These are phyloP conservation scores for Microtus pennsylvanicus DNA, from an alignment of 2,113 vertebrate species.

Conservation along the genomic window DNA sequence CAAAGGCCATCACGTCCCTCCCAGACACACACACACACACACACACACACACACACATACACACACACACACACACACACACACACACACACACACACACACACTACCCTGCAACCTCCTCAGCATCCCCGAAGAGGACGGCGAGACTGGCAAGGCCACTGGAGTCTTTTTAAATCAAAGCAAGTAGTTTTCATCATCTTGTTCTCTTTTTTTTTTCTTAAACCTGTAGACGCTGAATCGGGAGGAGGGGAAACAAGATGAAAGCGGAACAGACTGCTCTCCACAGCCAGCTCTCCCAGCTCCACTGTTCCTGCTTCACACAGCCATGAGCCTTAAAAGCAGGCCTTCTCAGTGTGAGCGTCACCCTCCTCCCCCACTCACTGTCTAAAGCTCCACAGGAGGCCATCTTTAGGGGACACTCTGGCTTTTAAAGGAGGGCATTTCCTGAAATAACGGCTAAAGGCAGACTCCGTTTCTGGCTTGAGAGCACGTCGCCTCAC, in stretches of 20 bases:
- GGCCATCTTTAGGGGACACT: not conserved
- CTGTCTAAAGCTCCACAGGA: not conserved
- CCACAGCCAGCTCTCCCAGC: not conserved
- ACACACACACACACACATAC: too few species aligned
- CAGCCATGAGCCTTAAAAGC: not conserved
- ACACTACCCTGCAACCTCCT: not conserved
- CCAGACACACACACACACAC: too few species aligned
- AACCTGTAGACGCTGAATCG: not conserved
- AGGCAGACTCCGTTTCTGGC: not conserved
- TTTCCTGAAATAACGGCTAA: not conserved
- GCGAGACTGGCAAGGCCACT: not conserved
- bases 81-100: too few species aligned
- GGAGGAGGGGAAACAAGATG: not conserved
- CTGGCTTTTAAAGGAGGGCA: not conserved
- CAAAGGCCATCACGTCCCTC: not conserved
- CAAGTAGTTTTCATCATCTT: not conserved
- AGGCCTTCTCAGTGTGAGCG: not conserved
- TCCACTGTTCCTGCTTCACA: not conserved
- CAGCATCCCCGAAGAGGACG: not conserved
- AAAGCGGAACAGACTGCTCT: not conserved
- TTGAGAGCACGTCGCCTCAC: not conserved
- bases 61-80: too few species aligned
- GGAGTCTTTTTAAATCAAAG: not conserved
- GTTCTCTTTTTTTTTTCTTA: not conserved
- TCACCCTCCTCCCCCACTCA: not conserved